Percentiles rank a stretch among this genome's conserved stretches.
Evolutionary conservation across 2,888 invertebrate species (phyloP).

Genomic region (Eledone cirrhosa): DNA sequence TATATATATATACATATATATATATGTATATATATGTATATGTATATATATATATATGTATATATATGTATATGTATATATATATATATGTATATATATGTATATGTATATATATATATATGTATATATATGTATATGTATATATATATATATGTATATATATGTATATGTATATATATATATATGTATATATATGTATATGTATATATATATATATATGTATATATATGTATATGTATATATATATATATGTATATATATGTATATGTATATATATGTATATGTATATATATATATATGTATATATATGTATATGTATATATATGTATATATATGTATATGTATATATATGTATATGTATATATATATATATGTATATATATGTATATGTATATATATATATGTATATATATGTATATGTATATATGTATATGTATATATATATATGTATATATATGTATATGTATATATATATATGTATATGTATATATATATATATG

Average conservation of each 20-base stretch:
- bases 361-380: not conserved
- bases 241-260: slow-evolving; percentile 2
- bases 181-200: not conserved
- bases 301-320: not conserved
- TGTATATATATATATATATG: not conserved
- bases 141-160: not conserved
- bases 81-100: slow-evolving; percentile 10
- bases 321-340: not conserved
- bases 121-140: not conserved
- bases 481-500: not conserved
- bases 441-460: slow-evolving; percentile 20
- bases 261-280: not conserved
- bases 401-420: slow-evolving; percentile 21
- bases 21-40: not conserved
- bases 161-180: not conserved
- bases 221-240: not conserved
- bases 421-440: not conserved
- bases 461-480: slow-evolving; percentile 10
- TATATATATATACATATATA: slow-evolving; percentile 8
- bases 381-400: not conserved
- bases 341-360: not conserved
- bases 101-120: not conserved
- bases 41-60: not conserved
- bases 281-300: not conserved
- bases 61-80: not conserved